Evolutionary conservation across 2,888 invertebrate genomes (phyloP).

Genomic region (Ectemnius continuus): DNA sequence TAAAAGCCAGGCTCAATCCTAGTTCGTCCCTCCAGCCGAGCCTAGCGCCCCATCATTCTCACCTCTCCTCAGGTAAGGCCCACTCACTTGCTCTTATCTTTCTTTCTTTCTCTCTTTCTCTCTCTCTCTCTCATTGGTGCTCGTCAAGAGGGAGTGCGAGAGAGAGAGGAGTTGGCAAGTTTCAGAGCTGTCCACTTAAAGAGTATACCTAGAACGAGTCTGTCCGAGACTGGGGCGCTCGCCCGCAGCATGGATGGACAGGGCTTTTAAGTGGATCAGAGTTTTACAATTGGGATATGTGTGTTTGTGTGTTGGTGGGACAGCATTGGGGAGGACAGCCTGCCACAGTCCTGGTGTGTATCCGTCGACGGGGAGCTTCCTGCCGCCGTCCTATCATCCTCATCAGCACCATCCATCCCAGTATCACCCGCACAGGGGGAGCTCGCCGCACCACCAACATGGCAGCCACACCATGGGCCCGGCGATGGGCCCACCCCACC

Average conservation of each 20-base stretch:
- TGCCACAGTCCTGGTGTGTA: conserved; percentile 77
- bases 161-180: too few relatives aligned
- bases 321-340: conserved; percentile 73
- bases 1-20: conserved; percentile 92
- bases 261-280: too few relatives aligned
- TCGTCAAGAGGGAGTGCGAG: too few relatives aligned
- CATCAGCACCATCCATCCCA: conserved; percentile 75
- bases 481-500: conserved; percentile 76
- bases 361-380: conserved; percentile 72
- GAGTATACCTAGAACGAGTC: too few relatives aligned
- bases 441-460: conserved; percentile 74
- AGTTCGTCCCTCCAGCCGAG: conserved; percentile 77
- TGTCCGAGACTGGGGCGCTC: too few relatives aligned
- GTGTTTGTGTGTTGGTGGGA: conserved; percentile 1
- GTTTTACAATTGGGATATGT: too few relatives aligned
- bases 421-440: conserved; percentile 74
- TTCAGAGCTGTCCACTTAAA: too few relatives aligned
- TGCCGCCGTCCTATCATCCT: conserved; percentile 75
- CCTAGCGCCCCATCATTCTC: conserved; percentile 76
- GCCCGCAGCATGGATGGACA: too few relatives aligned
- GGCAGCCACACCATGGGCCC: conserved; percentile 72
- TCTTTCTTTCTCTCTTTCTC: too few relatives aligned
- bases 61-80: conserved; percentile 73
- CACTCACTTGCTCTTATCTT: not conserved
- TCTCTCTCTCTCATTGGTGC: too few relatives aligned